Evolutionary conservation across 2,797 vertebrate species (phyloP), one percentile per base, ranked within the genome.

Genomic region (Tachyglossus aculeatus): DNA sequence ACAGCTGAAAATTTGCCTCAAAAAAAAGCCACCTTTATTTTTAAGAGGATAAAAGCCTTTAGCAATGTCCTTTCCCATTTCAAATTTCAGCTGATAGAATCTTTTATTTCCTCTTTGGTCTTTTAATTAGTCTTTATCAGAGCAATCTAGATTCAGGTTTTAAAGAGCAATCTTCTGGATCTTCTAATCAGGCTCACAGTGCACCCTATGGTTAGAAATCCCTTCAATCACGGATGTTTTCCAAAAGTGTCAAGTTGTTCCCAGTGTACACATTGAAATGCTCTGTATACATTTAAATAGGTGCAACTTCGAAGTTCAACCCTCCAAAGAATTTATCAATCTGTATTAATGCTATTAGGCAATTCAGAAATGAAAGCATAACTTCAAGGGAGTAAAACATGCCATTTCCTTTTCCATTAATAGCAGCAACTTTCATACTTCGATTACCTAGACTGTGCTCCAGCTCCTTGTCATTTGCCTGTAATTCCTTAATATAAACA

Each of bases 51-150:
- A 19, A 44, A 57, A 2, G 3, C 19, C 60, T 54, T 21, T 43
- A 8, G 0, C 25, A 6, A 0, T 1, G 9, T 57, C 8, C 11
- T 62, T 13, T 71, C 60, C 32, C n/a, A 25, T 63, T 45, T 65
- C 74, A 33, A 60, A 3, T 36, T 66, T 68, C 50, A 34, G 38
- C 34, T 81, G 70, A 64, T 59, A 68, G 62, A 64, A 82, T 79
- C 62, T 54, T 81, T 85, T 71, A 79, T 81, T 69, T 34, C 61
- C 62, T 77, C 74, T 43, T 38, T 68, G 24, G 39, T 83, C 51
- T 80, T 82, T 72, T 69, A 90, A 87, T 86, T 78, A 86, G 56
- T 45, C 63, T 74, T 74, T 88, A 81, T 79, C 67, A 22, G 3
- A 24, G 69, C 45, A 48, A 82, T 77, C 74, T 63, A 75, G 82